phyloP scores from a whole-genome alignment of 2,113 vertebrate genomes.

The Tragulus kanchil region DNA sequence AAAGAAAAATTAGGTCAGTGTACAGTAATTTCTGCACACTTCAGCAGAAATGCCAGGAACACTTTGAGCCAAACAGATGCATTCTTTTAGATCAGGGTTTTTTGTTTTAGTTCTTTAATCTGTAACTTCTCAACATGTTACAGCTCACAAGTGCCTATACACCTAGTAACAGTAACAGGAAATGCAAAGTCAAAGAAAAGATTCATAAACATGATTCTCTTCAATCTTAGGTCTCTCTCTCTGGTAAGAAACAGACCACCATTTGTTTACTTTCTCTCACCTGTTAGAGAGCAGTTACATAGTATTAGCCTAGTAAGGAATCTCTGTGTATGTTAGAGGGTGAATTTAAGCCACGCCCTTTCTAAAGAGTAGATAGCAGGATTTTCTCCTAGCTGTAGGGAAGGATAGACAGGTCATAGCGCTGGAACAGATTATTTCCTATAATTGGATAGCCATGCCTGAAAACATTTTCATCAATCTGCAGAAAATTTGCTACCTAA shows the following conservation, averaged over 20 bases:
- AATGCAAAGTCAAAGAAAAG: conserved; percentile 38
- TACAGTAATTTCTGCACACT: conserved; percentile 61
- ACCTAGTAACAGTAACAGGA: conserved; percentile 13
- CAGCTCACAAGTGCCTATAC: conserved; percentile 14
- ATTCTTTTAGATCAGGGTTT: neutral
- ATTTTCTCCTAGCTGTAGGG: neutral
- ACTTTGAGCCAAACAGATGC: conserved; percentile 61
- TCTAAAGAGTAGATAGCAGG: neutral
- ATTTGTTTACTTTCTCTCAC: conserved; percentile 8
- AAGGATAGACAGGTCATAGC: neutral
- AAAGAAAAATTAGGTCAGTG: conserved; percentile 71
- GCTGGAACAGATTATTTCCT: neutral
- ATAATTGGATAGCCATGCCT: neutral
- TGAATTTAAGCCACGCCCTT: neutral
- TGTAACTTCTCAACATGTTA: conserved; percentile 26
- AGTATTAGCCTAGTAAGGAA: neutral
- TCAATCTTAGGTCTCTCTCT: neutral
- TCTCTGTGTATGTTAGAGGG: neutral
- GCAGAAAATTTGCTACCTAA: neutral
- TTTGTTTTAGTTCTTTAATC: conserved; percentile 55
- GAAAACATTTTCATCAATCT: neutral
- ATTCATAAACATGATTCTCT: conserved; percentile 25
- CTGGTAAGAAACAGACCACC: neutral
- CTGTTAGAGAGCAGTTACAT: neutral
- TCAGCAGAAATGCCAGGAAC: conserved; percentile 50